Evolutionary conservation across 1,140 invertebrate genomes (phyloP), one percentile per base, ranked within the genome.

Genomic region (Lerema accius): DNA sequence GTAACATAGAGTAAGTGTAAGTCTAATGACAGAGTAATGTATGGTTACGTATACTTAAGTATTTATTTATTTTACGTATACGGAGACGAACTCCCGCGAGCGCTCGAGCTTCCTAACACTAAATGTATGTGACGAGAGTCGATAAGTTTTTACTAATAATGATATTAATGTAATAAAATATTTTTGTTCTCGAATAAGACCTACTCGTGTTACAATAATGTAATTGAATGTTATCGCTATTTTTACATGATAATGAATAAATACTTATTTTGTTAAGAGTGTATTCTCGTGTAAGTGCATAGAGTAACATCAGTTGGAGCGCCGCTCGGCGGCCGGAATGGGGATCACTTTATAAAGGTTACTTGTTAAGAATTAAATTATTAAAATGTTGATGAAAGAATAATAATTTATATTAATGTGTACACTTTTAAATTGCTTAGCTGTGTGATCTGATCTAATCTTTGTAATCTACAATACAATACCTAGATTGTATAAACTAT

Each of bases 361-460:
- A 82, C 73, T 80, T 80, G 78, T 81, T 90, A 86, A 86, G 76
- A 76, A 76, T 76, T 88, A 87, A 89, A 89, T 89, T 89, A 89
- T 89, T 88, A 74, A 77, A 85, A 84, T 89, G 81, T 89, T 88
- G 73, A 82, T 74, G 70, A 76, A 78, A 71, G 65, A 82, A 74
- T 83, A 80, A 80, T 78, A 82, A 87, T 88, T 86, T 88, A 86
- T 86, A 85, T 76, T 78, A 78, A 81, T 84, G 69, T 80, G 77
- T 86, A 84, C 69, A 86, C 75, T 76, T 79, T 80, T 70, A 81
- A 84, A 81, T 65, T 80, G 85, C 82, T 88, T 90, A 88, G 76
- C 80, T 82, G 87, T 88, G 87, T 90, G 87, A 90, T 90, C 87
- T 90, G 87, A 90, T 84, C 76, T 89, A 85, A 85, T 84, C 81